Percentiles rank a stretch among this genome's conserved stretches.
Conservation (phyloP, 2,113 vertebrate species). For the Pan troglodytes region NHGRI_mPanTro3-v2.1_pri NC_086015.1:130157001-130157500, state of each 20-base stretch:
- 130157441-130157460: neutral
- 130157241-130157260: neutral
- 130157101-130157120: neutral
- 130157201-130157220: neutral
- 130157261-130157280: neutral
- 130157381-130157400: conserved; percentile 17
- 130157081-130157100: neutral
- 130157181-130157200: neutral
- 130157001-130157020: neutral
- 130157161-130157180: neutral
- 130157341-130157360: neutral
- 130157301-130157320: neutral
- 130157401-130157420: conserved; percentile 45
- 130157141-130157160: neutral
- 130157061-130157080: neutral
- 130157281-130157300: neutral
- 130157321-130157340: neutral
- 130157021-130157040: neutral
- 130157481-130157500: conserved; percentile 53
- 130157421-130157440: conserved; percentile 64
- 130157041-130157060: neutral
- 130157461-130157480: conserved; percentile 47
- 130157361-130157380: conserved; percentile 42
- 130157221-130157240: neutral
- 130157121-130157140: neutral